A percentile compares a stretch with the other conserved stretches of the same genome.
phyloP scores from a whole-genome alignment of 1,140 invertebrate genomes.

The Lepidurus couesii region DNA sequence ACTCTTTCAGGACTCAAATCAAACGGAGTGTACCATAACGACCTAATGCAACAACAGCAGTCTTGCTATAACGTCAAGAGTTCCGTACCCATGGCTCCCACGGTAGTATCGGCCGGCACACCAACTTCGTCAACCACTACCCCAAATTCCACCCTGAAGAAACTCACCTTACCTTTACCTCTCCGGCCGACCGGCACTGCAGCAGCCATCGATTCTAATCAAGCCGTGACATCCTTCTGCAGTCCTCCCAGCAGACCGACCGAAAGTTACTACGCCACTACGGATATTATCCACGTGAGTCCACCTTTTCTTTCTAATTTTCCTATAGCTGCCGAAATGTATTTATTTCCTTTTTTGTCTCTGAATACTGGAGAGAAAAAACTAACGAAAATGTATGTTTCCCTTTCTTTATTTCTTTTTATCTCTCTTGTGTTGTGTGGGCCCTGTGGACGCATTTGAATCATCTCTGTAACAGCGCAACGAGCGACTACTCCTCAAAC shows the following conservation, averaged over 20 bases:
- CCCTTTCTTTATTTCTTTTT: not conserved
- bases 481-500: conserved; percentile 31
- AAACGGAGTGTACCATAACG: conserved; percentile 33
- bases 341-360: not conserved
- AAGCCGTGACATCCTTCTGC: not conserved
- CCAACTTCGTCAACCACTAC: conserved; percentile 40
- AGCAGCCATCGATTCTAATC: conserved; percentile 25
- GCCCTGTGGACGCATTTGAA: not conserved
- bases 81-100: not conserved
- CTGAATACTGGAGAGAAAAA: conserved; percentile 20
- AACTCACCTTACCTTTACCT: not conserved
- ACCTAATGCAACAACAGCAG: conserved; percentile 9
- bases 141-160: conserved; percentile 45
- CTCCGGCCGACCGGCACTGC: conserved; percentile 19
- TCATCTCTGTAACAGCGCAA: conserved; percentile 19
- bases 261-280: conserved; percentile 64
- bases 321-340: not conserved
- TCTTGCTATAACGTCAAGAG: not conserved
- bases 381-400: conserved; percentile 1
- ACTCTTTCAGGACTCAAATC: conserved; percentile 26
- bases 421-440: not conserved
- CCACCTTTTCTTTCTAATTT: not conserved
- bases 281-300: conserved; percentile 62
- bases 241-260: conserved; percentile 22
- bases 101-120: conserved; percentile 33